Evolutionary conservation across 30 jellyfish, hydroid and myxozoan genomes (phyloP).

Genomic region (Hydractinia symbiolongicarpus): DNA sequence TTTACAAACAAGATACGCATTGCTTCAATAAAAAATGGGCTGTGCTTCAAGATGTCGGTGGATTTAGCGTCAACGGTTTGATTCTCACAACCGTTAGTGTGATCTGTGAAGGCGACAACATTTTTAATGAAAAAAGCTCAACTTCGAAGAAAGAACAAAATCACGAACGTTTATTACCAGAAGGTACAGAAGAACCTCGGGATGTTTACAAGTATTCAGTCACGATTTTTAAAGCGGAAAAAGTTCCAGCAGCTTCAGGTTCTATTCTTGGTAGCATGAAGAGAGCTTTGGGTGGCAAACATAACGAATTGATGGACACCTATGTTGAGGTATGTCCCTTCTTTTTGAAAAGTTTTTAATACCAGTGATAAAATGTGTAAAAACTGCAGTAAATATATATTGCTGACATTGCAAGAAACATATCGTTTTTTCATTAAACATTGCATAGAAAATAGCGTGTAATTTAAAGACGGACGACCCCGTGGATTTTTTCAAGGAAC

Average conservation of each 20-base stretch:
- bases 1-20: constrained; percentile 32
- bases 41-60: constrained; percentile 29
- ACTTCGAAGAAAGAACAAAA: not conserved
- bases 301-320: not conserved
- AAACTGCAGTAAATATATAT: too few relatives aligned
- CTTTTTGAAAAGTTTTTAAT: not conserved
- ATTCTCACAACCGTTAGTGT: constrained; percentile 3
- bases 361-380: too few relatives aligned
- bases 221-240: constrained; percentile 18
- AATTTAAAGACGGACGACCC: too few relatives aligned
- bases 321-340: not conserved
- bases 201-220: constrained; percentile 15
- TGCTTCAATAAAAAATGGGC: constrained; percentile 69
- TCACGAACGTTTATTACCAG: constrained; percentile 15
- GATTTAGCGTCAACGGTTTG: constrained; percentile 3
- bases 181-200: constrained; percentile 18
- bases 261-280: constrained; percentile 11
- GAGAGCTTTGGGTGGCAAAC: not conserved
- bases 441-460: too few relatives aligned
- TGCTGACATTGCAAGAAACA: too few relatives aligned
- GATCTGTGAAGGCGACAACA: not conserved
- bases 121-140: not conserved
- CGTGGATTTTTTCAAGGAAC: too few relatives aligned
- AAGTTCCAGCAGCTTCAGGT: not conserved
- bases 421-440: too few relatives aligned